phyloP scores from a whole-genome alignment of 2,888 invertebrate species.

The Polymixis lichenea region DNA sequence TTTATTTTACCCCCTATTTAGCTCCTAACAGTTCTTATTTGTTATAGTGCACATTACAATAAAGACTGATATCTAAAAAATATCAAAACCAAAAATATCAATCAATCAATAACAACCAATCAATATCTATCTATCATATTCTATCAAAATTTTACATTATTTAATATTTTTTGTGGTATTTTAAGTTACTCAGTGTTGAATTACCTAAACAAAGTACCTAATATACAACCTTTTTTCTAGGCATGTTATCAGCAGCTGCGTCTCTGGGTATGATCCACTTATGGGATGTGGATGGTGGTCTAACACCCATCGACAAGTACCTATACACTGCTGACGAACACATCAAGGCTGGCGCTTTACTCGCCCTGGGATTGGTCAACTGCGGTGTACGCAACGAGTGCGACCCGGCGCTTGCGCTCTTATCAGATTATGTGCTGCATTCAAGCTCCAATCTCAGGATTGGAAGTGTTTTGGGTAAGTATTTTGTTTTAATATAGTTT shows the following conservation, averaged over 20 bases:
- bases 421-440: constrained; percentile 98
- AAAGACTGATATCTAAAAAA: too few species aligned
- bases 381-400: constrained; percentile 99
- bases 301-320: constrained; percentile 99
- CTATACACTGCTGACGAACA: constrained; percentile 98
- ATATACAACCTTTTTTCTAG: constrained; percentile 66
- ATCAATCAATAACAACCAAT: too few species aligned
- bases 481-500: constrained; percentile 10
- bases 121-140: too few species aligned
- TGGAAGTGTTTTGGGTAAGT: constrained; percentile 93
- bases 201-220: neutral
- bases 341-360: constrained; percentile 98
- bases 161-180: neutral
- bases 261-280: constrained; percentile 98
- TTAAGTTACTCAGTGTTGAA: neutral
- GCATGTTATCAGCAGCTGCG: constrained; percentile 99
- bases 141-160: neutral
- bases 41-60: neutral
- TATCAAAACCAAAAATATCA: too few species aligned
- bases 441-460: constrained; percentile 95
- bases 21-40: neutral
- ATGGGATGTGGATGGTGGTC: constrained; percentile 99
- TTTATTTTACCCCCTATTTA: neutral
- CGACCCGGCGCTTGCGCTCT: constrained; percentile 98
- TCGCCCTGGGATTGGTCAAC: constrained; percentile 99